Evolutionary conservation across 1,140 invertebrate genomes (phyloP).

Genomic region (Panagrolaimus sp.): DNA sequence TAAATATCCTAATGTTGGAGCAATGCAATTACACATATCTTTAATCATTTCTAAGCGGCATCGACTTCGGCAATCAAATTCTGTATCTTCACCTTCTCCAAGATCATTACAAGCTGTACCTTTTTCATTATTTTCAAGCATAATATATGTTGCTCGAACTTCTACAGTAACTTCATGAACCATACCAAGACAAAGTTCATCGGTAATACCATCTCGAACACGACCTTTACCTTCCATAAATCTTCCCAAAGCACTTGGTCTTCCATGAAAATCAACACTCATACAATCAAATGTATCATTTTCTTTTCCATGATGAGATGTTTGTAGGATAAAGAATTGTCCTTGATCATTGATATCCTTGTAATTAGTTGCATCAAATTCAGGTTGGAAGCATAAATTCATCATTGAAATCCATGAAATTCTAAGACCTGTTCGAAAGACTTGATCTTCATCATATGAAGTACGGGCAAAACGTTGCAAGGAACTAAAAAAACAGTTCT

Average conservation of each 20-base stretch:
- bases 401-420: constrained; percentile 51
- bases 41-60: constrained; percentile 55
- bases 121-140: constrained; percentile 50
- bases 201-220: constrained; percentile 45
- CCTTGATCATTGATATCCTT: constrained; percentile 48
- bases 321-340: constrained; percentile 43
- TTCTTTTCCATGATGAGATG: constrained; percentile 46
- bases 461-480: constrained; percentile 47
- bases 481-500: constrained; percentile 22
- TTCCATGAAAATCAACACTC: constrained; percentile 49
- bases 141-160: constrained; percentile 45
- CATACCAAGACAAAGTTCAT: constrained; percentile 46
- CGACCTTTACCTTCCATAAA: constrained; percentile 55
- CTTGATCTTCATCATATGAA: constrained; percentile 45
- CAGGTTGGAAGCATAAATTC: constrained; percentile 50
- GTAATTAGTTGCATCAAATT: constrained; percentile 44
- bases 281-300: constrained; percentile 44
- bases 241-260: constrained; percentile 45
- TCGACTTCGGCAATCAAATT: constrained; percentile 49
- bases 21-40: constrained; percentile 52
- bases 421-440: constrained; percentile 37
- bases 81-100: constrained; percentile 46
- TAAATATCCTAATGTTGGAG: constrained; percentile 39
- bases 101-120: constrained; percentile 48
- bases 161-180: constrained; percentile 47